A percentile compares a stretch with the other conserved stretches of the same genome.
These are phyloP conservation scores for Pao palembangensis DNA, from an alignment of 2,113 vertebrate genomes.

Conservation along the genomic window DNA sequence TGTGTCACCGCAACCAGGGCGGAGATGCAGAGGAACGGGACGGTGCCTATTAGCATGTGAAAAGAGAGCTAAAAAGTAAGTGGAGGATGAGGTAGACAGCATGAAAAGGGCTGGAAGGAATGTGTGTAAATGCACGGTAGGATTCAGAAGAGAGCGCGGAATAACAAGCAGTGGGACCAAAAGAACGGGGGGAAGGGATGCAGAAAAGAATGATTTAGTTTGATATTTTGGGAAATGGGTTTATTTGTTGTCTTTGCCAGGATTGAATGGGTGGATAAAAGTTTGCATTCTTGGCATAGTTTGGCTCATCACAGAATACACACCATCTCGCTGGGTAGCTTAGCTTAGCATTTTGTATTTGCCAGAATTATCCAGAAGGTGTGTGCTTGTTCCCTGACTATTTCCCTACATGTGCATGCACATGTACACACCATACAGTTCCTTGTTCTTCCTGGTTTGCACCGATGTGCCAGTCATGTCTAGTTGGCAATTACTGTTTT, in stretches of 20 bases:
- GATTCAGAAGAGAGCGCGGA: neutral
- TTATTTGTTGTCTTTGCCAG: fast-evolving
- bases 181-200: neutral
- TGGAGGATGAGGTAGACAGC: slow-evolving; percentile 2
- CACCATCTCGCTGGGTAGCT: neutral
- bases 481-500: too few relatives aligned
- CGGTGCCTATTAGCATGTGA: slow-evolving; percentile 10
- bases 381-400: too few relatives aligned
- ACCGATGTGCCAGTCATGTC: too few relatives aligned
- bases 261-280: too few relatives aligned
- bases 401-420: too few relatives aligned
- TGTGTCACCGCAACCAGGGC: neutral
- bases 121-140: neutral
- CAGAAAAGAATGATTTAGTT: neutral
- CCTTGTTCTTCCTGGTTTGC: too few relatives aligned
- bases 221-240: neutral
- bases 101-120: slow-evolving; percentile 7
- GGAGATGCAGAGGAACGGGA: neutral
- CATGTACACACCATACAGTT: too few relatives aligned
- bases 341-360: neutral
- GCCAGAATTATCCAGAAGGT: too few relatives aligned
- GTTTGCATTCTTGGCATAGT: too few relatives aligned
- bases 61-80: slow-evolving; percentile 8
- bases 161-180: neutral
- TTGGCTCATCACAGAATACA: too few relatives aligned